These are phyloP conservation scores for Periparus ater DNA, from an alignment of 2,797 vertebrate species.

Conservation along the genomic window DNA sequence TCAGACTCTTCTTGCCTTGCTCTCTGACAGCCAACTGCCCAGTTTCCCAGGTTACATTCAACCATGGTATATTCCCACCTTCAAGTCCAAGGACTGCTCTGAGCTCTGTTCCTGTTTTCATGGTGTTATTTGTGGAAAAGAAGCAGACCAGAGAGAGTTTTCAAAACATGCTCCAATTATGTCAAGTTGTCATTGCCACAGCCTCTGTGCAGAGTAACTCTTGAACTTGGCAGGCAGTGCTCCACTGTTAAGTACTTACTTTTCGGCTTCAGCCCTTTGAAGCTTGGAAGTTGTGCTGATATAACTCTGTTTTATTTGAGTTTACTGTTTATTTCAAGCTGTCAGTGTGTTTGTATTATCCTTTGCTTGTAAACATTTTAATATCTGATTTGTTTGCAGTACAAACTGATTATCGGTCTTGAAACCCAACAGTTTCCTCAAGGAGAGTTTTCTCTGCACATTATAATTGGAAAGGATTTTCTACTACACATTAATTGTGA, in stretches of 20 bases:
- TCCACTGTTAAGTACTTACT: background rate
- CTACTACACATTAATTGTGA: background rate
- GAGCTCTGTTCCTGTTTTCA: constrained; percentile 24
- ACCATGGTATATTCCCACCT: constrained; percentile 5
- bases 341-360: background rate
- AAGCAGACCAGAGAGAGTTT: constrained; percentile 6
- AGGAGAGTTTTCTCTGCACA: background rate
- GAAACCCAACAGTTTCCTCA: background rate
- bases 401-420: background rate
- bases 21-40: background rate
- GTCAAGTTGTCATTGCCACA: constrained; percentile 38
- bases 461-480: background rate
- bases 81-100: background rate
- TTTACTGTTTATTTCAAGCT: background rate
- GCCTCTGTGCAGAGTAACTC: background rate
- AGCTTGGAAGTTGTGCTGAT: background rate
- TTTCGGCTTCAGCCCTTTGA: background rate
- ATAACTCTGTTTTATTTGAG: background rate
- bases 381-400: background rate
- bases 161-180: constrained; percentile 60
- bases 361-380: background rate
- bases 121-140: constrained; percentile 34
- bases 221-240: background rate
- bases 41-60: constrained; percentile 20
- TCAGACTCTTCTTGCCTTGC: background rate